Evolutionary conservation across 1,140 invertebrate species (phyloP).

Genomic region (Drosophila nigrodunni): DNA sequence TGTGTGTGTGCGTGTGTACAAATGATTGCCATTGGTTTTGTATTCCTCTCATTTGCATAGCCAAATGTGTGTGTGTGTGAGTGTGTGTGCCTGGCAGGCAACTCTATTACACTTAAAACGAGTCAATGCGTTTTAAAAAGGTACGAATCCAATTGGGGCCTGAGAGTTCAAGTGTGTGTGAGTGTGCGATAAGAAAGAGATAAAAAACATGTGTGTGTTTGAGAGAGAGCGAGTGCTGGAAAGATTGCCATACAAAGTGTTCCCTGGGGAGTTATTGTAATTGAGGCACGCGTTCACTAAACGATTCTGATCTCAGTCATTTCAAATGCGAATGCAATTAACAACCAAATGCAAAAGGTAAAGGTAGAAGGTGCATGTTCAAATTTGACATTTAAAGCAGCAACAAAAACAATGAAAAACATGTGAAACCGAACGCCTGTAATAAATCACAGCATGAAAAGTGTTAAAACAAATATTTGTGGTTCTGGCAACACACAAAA

Average conservation of each 20-base stretch:
- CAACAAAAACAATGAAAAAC: background rate
- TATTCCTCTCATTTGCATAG: constrained; percentile 65
- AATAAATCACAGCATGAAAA: background rate
- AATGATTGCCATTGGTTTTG: constrained; percentile 71
- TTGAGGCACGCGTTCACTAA: constrained; percentile 72
- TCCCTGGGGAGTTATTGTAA: constrained; percentile 64
- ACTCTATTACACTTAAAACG: constrained; percentile 81
- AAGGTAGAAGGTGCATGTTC: background rate
- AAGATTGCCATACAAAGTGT: constrained; percentile 19
- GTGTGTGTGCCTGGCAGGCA: constrained; percentile 62
- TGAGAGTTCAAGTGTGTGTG: constrained; percentile 7
- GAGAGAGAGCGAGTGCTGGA: background rate
- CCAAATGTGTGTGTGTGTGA: constrained; percentile 29
- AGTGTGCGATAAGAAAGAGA: constrained; percentile 1
- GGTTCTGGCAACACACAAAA: too few species aligned
- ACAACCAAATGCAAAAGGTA: constrained; percentile 17
- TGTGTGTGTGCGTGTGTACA: constrained; percentile 46
- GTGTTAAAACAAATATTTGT: background rate
- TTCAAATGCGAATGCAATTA: constrained; percentile 46
- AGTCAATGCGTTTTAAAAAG: constrained; percentile 76
- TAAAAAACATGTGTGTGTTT: background rate
- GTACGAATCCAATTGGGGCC: constrained; percentile 44
- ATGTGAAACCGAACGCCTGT: background rate
- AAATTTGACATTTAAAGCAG: background rate
- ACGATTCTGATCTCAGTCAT: constrained; percentile 62